Conservation (phyloP, 1,140 invertebrate species). For the Drosophila santomea region DNA sequence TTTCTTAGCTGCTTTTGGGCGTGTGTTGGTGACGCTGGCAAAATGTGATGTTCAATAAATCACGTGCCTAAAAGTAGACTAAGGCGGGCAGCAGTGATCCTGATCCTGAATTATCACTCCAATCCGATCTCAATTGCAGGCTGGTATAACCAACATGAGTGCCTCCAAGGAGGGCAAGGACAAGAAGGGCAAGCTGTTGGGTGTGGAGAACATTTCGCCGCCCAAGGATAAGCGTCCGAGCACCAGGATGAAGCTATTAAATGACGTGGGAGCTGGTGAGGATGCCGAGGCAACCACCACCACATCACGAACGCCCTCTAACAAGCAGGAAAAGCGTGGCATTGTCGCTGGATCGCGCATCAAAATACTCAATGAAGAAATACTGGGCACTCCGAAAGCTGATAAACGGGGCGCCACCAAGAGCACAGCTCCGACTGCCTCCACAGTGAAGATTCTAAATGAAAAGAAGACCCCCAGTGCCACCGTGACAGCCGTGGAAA, state of each 20-base stretch:
- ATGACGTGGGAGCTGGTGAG: conserved; percentile 36
- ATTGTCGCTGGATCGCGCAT: conserved; percentile 38
- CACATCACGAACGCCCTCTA: not conserved
- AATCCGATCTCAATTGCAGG: conserved; percentile 1
- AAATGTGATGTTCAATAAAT: conserved; percentile 52
- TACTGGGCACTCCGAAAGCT: conserved; percentile 21
- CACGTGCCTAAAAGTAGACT: conserved; percentile 77
- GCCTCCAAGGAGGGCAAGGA: conserved; percentile 43
- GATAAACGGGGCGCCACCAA: conserved; percentile 34
- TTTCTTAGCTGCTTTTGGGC: conserved; percentile 76
- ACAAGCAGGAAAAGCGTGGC: conserved; percentile 50
- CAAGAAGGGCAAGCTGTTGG: conserved; percentile 61
- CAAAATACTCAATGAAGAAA: conserved; percentile 76
- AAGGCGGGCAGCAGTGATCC: conserved; percentile 32
- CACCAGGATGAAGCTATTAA: conserved; percentile 61
- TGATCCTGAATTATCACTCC: not conserved
- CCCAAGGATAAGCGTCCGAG: conserved; percentile 47
- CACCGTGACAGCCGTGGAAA: conserved; percentile 30
- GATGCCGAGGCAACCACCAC: not conserved
- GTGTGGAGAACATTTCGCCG: conserved; percentile 36
- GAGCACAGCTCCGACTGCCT: conserved; percentile 12
- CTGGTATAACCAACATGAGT: conserved; percentile 41
- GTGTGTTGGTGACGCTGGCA: conserved; percentile 78
- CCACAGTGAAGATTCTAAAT: conserved; percentile 60
- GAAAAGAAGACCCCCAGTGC: conserved; percentile 44